Conservation (phyloP, 2,797 vertebrate genomes). For the Lophius americanus region DNA sequence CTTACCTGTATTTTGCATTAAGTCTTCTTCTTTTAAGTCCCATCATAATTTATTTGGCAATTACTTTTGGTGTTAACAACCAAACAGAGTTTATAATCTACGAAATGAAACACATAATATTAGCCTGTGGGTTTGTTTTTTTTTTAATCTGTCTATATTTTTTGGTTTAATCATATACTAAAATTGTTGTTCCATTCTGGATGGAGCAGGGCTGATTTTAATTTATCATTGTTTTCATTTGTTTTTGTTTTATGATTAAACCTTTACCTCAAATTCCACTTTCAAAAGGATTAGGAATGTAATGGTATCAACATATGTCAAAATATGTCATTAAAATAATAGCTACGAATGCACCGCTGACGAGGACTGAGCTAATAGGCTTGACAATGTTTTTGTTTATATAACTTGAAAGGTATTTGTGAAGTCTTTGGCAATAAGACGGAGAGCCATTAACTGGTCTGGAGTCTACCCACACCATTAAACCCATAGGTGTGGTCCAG, state of each 20-base stretch:
- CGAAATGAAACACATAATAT: constrained; percentile 4
- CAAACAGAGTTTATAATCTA: neutral
- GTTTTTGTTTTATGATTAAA: constrained; percentile 3
- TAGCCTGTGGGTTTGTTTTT: neutral
- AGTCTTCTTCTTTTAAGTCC: constrained; percentile 14
- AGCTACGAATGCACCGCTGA: neutral
- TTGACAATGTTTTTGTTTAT: constrained; percentile 14
- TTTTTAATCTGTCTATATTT: too few relatives aligned
- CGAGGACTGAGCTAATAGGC: neutral
- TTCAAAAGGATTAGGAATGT: neutral
- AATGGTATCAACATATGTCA: neutral
- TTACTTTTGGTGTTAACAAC: neutral
- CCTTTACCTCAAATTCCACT: neutral
- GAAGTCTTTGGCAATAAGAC: constrained; percentile 17
- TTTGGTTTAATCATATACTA: too few relatives aligned
- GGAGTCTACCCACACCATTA: constrained; percentile 37
- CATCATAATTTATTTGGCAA: constrained; percentile 3
- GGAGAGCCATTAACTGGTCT: constrained; percentile 2
- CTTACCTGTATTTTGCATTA: constrained; percentile 12
- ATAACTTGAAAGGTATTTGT: constrained; percentile 8
- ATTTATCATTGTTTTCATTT: neutral
- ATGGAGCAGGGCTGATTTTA: neutral
- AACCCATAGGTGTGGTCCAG: constrained; percentile 51
- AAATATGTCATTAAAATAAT: too few relatives aligned
- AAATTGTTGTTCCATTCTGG: neutral